These are phyloP conservation scores for Sternotherus odoratus DNA, from an alignment of 2,797 vertebrate species.

Conservation along the genomic window DNA sequence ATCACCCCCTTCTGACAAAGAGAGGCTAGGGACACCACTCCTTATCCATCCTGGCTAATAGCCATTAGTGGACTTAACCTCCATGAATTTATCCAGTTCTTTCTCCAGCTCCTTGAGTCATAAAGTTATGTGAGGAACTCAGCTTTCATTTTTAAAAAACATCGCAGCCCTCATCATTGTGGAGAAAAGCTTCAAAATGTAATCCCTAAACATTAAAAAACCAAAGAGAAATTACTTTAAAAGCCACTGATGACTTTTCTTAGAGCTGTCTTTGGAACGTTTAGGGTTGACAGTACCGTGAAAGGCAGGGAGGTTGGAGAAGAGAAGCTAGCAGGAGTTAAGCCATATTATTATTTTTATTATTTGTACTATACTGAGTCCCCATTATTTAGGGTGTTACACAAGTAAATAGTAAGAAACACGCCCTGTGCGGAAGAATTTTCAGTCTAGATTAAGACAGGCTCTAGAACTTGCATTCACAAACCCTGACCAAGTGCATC, in stretches of 20 bases:
- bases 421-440: background rate
- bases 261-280: background rate
- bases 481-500: background rate
- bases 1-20: too few relatives aligned
- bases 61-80: too few relatives aligned
- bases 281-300: background rate
- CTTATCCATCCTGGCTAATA: too few relatives aligned
- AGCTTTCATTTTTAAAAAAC: background rate
- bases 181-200: slow-evolving; percentile 16
- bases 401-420: background rate
- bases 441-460: background rate
- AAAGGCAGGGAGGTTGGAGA: background rate
- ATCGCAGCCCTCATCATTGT: background rate
- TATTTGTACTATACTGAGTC: background rate
- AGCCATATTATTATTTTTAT: background rate
- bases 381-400: background rate
- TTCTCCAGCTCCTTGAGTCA: background rate
- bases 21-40: too few relatives aligned
- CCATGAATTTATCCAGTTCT: too few relatives aligned
- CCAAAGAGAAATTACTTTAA: background rate
- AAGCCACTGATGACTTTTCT: background rate
- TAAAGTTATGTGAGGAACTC: background rate
- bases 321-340: background rate
- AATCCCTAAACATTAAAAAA: background rate
- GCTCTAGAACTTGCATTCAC: background rate